A percentile compares a stretch with the other conserved stretches of the same genome.
Conservation (phyloP, 2,888 invertebrate genomes). For the Phlogophora meticulosa region DNA sequence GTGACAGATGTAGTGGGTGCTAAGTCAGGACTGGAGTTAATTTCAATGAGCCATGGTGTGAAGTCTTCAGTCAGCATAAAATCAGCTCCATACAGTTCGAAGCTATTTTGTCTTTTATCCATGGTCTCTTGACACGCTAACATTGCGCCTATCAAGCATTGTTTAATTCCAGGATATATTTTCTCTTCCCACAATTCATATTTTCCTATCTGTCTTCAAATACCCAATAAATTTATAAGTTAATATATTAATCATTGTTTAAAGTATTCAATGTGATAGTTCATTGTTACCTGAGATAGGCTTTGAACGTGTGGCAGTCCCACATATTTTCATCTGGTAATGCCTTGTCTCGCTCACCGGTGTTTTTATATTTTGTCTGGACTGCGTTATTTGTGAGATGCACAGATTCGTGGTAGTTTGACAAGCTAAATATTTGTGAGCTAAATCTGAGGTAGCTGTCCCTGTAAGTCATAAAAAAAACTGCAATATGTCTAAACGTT, state of each 20-base stretch:
- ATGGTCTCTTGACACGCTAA: constrained; percentile 96
- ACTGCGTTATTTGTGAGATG: constrained; percentile 98
- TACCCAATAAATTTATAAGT: constrained; percentile 61
- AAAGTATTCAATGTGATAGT: constrained; percentile 41
- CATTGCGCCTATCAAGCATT: constrained; percentile 94
- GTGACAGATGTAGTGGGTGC: constrained; percentile 98
- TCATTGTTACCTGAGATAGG: constrained; percentile 91
- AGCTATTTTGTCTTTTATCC: constrained; percentile 95
- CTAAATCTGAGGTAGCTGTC: constrained; percentile 98
- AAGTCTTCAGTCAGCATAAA: constrained; percentile 97
- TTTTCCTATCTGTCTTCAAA: constrained; percentile 93
- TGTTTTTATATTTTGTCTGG: constrained; percentile 96
- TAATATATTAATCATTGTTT: constrained; percentile 17
- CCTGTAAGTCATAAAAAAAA: constrained; percentile 82
- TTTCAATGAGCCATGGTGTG: constrained; percentile 98
- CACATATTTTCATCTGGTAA: constrained; percentile 98
- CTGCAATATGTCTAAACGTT: constrained; percentile 13
- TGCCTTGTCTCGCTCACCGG: constrained; percentile 93
- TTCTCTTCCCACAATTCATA: constrained; percentile 95
- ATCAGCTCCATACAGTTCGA: constrained; percentile 98
- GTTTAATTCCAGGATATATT: constrained; percentile 97
- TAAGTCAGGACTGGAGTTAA: constrained; percentile 98
- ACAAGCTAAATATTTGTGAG: constrained; percentile 96
- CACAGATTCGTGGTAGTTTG: constrained; percentile 97
- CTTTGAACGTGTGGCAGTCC: constrained; percentile 96